Base-by-base conservation (phyloP, 2,797 vertebrate genomes). In the Synanceia verrucosa region DNA sequence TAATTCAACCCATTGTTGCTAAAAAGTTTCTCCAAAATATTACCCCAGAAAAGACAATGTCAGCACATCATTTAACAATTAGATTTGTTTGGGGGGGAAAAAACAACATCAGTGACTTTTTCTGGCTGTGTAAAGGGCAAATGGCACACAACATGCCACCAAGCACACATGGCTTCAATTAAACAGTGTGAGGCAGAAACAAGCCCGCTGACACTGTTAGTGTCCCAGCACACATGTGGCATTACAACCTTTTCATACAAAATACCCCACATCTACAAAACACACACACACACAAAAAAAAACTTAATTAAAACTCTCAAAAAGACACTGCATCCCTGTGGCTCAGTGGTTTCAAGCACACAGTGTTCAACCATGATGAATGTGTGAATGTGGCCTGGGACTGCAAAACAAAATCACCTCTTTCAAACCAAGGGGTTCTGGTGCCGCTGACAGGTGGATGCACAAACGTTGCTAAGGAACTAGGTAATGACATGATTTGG, bases 141-240 rank as follows among this genome's bases (percentile, higher is more conserved):
- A 13, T 23, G 4, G 24, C 26, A 9, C 24, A 24, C 57, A 62
- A 36, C 28, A 55, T 23, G 48, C 21, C 43, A 62, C 50, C 39
- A 57, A 57, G 24, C 51, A 33, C 56, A 34, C 26, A 29, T 57
- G 46, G 13, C 46, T 71, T 53, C 55, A 55, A 33, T 64, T 47
- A 44, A 64, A 58, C 34, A 28, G 28, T 36, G 16, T 47, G 64
- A 31, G 26, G 16, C 21, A 23, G 48, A 70, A 50, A 29, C 36
- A 18, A 65, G 47, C 21, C 53, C 3, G 1, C 55, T 28, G 60
- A 65, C 52, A 31, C 39, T 12, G 16, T 24, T 0, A 47, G 21
- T 11, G 41, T 47, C 58, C 29, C 57, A 48, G 16, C 16, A 53
- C 21, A 62, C 47, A 34, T 14, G 16, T 46, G 47, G 37, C 26